Conservation (phyloP, 2,888 invertebrate genomes). For the Tridacna gigas region DNA sequence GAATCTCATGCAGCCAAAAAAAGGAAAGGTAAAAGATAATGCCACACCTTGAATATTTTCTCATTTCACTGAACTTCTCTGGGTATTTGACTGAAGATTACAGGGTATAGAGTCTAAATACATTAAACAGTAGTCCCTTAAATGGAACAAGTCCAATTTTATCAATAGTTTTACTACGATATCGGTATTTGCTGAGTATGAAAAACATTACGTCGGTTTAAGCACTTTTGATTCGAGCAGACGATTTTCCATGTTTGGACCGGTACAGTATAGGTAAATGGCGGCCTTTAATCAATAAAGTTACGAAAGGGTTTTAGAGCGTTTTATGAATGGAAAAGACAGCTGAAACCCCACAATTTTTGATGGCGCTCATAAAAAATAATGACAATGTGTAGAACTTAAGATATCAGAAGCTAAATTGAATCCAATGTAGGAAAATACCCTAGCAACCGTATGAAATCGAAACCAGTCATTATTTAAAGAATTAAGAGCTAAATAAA, state of each 20-base stretch:
- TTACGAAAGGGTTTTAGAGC: not conserved
- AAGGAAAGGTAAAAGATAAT: no score
- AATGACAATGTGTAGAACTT: not conserved
- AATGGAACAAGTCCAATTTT: constrained; percentile 57
- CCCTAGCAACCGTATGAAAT: constrained; percentile 65
- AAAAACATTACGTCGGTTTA: constrained; percentile 3
- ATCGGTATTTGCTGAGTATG: constrained; percentile 65
- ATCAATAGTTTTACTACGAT: constrained; percentile 56
- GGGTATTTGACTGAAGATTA: constrained; percentile 11
- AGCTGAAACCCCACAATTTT: not conserved
- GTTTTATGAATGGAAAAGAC: constrained; percentile 23
- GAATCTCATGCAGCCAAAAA: no score
- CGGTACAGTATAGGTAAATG: constrained; percentile 48
- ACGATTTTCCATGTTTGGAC: constrained; percentile 64
- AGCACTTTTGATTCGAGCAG: constrained; percentile 40
- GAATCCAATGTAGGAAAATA: not conserved
- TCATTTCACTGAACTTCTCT: not conserved
- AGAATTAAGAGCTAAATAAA: not conserved
- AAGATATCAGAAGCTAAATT: not conserved
- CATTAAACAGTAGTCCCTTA: constrained; percentile 25
- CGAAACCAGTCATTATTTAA: constrained; percentile 19
- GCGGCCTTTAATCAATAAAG: constrained; percentile 41
- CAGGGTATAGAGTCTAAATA: constrained; percentile 5
- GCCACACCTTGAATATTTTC: not conserved
- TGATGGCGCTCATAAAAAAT: no score